These are phyloP conservation scores for Castor canadensis DNA, from an alignment of 2,113 vertebrate species.

Conservation along the genomic window DNA sequence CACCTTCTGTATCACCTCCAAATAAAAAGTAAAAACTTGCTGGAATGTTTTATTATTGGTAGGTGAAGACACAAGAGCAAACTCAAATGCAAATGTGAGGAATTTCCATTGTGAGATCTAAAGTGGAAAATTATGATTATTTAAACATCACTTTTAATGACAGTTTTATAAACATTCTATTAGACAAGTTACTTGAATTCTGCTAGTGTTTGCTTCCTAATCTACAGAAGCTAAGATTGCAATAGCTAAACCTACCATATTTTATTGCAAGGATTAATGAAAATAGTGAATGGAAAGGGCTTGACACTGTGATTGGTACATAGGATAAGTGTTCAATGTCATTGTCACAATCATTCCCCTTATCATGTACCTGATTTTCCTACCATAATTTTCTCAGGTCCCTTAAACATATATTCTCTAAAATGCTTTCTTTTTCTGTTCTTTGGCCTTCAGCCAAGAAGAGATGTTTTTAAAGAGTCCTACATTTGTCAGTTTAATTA, in stretches of 20 bases:
- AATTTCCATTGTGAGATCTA: not conserved
- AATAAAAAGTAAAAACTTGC: not conserved
- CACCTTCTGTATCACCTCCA: too few relatives aligned
- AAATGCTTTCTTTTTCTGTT: not conserved
- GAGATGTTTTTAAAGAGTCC: not conserved
- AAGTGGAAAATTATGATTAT: not conserved
- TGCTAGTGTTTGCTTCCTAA: not conserved
- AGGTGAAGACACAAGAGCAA: not conserved
- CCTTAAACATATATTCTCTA: not conserved
- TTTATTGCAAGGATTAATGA: not conserved
- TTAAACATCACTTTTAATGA: not conserved
- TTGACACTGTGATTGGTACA: not conserved
- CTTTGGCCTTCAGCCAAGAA: not conserved
- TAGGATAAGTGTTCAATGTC: not conserved
- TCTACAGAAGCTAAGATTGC: not conserved
- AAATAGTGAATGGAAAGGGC: not conserved
- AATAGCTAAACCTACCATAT: not conserved
- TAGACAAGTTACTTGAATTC: not conserved
- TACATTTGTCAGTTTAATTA: not conserved
- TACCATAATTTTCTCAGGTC: not conserved
- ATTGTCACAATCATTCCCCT: fast-evolving
- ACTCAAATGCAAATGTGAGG: not conserved
- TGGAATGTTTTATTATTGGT: not conserved
- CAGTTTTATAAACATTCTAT: not conserved
- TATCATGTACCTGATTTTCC: not conserved